Evolutionary conservation across 1,140 invertebrate species (phyloP), one percentile per base, ranked within the genome.

Genomic region (Hirudo medicinalis): DNA sequence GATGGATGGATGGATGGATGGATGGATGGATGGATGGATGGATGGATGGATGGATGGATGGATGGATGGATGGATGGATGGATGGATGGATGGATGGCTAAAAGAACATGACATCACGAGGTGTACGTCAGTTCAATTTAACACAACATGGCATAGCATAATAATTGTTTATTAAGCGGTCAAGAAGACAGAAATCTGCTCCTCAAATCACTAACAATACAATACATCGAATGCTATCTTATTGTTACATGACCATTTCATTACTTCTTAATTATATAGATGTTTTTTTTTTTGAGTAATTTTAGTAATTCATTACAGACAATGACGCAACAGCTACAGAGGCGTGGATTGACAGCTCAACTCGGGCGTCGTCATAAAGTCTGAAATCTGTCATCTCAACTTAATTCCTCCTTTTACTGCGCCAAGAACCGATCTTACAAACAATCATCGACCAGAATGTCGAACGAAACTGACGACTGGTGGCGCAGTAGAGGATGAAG

Each of bases 401-500:
- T 15, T 63, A 25, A 13, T 20, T 63, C 13, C 22, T 32, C 15
- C 57, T 25, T 15, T 25, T 63, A 13, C 1, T 32, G 29, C 29
- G 6, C 22, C 57, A 49, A 49, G 43, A 49, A 49, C 43, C 43
- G 15, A 49, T 15, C 43, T 13, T 49, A 17, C 43, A 49, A 17
- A 49, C 43, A 49, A 49, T 49, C 57, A 63, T 63, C 57, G 22
- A 25, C 57, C 57, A 63, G 76, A 94, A 93, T 0, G 91, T 92
- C 49, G 86, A 86, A 15, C 92, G 84, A 79, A 96, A 96, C 83
- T 94, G 91, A 36, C 89, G 84, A 63, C 90, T 92, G 92, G 95
- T 96, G 32, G 89, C 87, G 75, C 92, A 95, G 79, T 96, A 96
- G 2, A 96, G 84, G 43, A 95, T 87, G 78, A 96, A 96, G 78